Base-by-base conservation (phyloP, 2,888 invertebrate species). In the Tubulanus polymorphus region DNA sequence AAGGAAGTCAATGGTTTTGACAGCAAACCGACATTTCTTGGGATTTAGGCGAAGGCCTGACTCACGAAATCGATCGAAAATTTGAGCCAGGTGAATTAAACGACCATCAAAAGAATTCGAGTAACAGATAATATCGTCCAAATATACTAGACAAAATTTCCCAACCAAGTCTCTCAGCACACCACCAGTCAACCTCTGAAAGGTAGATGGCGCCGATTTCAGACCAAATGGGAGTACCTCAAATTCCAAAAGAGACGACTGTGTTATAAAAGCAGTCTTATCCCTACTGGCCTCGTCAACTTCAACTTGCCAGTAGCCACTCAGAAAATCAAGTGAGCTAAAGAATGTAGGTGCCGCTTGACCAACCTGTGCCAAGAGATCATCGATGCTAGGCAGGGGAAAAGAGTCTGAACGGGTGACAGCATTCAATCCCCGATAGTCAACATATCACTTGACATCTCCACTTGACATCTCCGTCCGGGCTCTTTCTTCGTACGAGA, bases 261-360 rank as follows among this genome's bases (percentile, higher is more conserved):
- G 32, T 45, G 35, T 41, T 12, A n/a, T 10, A 41, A 51, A 51
- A 15, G 51, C 51, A 2, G 51, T 51, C 23, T 51, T 35, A 23
- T 29, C 32, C 18, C 18, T 29, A 15, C 3, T 5, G 20, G 30
- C 37, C 18, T n/a, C 10, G 23, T 15, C 15, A n/a, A 55, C 28
- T 28, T 46, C 41, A n/a, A 55, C 55, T 46, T 58, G 58, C 55
- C 55, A 58, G 51, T 58, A 58, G 12, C 58, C 55, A 20, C 48
- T 30, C 15, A 20, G 28, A 15, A 58, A 37, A 28, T 58, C 55
- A 1, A 55, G 32, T 6, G 54, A 52, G 30, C 35, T 47, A 28
- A 51, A 55, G 51, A 54, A 51, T 8, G 41, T 41, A 8, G 41
- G 41, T 18, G 29, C 8, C 23, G 48, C 28, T 41, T 23, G 20